These are phyloP conservation scores for Hepsetus odoe DNA, from an alignment of 2,113 vertebrate genomes.

Conservation along the genomic window DNA sequence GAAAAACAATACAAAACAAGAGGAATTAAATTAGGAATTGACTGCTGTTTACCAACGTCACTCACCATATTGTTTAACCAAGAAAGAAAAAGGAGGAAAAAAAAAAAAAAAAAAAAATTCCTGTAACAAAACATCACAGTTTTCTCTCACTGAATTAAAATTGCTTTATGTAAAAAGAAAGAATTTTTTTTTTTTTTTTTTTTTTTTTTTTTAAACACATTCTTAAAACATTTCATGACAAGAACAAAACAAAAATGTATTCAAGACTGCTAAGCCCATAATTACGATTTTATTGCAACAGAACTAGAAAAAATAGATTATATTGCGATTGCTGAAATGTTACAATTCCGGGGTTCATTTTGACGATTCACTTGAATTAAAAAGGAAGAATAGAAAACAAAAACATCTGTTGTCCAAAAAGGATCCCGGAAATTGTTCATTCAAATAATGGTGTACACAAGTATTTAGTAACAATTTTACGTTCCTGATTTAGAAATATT, in stretches of 20 bases:
- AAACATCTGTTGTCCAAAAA: constrained; percentile 74
- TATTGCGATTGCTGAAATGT: constrained; percentile 88
- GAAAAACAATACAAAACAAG: constrained; percentile 79
- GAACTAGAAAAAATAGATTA: constrained; percentile 85
- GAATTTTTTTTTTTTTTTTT: constrained; percentile 59
- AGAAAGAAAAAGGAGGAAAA: constrained; percentile 65
- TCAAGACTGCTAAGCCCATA: constrained; percentile 96
- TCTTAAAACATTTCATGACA: constrained; percentile 78
- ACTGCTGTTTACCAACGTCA: constrained; percentile 70
- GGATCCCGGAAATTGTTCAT: constrained; percentile 80
- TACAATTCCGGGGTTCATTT: constrained; percentile 83
- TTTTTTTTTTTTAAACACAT: constrained; percentile 63
- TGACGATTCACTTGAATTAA: constrained; percentile 80
- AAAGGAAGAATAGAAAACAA: constrained; percentile 75
- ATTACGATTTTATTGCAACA: constrained; percentile 85
- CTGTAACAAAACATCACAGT: constrained; percentile 76
- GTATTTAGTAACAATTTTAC: constrained; percentile 88
- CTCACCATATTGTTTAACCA: constrained; percentile 77
- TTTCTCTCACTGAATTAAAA: constrained; percentile 78
- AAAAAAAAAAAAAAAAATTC: constrained; percentile 64
- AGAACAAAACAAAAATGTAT: constrained; percentile 66
- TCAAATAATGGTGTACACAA: constrained; percentile 84
- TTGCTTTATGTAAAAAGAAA: constrained; percentile 70
- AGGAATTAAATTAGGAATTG: constrained; percentile 80
- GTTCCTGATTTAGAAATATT: constrained; percentile 90